Conservation (phyloP, 1,140 invertebrate genomes). For the Polypedilum vanderplanki region DNA sequence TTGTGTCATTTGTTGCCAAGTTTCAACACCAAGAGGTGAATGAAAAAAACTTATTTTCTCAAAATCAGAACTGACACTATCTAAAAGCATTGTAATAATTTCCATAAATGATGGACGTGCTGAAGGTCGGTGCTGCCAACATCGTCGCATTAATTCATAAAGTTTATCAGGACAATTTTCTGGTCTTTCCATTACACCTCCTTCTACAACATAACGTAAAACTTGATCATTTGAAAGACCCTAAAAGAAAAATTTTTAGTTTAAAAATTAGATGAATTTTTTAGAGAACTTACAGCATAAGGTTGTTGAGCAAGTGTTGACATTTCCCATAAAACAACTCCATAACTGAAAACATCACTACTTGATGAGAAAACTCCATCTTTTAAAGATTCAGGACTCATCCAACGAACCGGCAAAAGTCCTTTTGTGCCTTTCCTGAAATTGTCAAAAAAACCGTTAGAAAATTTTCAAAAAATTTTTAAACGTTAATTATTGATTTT, state of each 20-base stretch:
- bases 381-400: constrained; percentile 92
- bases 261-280: constrained; percentile 8
- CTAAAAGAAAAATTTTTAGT: constrained; percentile 39
- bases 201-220: constrained; percentile 77
- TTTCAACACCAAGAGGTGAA: constrained; percentile 55
- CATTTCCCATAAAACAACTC: constrained; percentile 97
- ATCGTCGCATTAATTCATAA: constrained; percentile 80
- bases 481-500: too few relatives aligned
- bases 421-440: constrained; percentile 84
- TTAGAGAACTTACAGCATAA: constrained; percentile 65
- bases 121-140: constrained; percentile 75
- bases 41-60: constrained; percentile 70
- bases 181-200: constrained; percentile 85
- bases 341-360: constrained; percentile 96
- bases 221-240: constrained; percentile 72
- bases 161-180: constrained; percentile 88
- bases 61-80: constrained; percentile 56
- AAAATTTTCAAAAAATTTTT: too few relatives aligned
- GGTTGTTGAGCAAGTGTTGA: constrained; percentile 92
- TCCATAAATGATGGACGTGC: constrained; percentile 77
- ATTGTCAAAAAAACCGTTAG: too few relatives aligned
- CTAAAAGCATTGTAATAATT: constrained; percentile 58
- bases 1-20: constrained; percentile 42
- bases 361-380: constrained; percentile 61
- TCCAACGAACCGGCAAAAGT: constrained; percentile 62